Evolutionary conservation across 2,797 vertebrate genomes (phyloP), one percentile per base, ranked within the genome.

Genomic region (Karalla daura): DNA sequence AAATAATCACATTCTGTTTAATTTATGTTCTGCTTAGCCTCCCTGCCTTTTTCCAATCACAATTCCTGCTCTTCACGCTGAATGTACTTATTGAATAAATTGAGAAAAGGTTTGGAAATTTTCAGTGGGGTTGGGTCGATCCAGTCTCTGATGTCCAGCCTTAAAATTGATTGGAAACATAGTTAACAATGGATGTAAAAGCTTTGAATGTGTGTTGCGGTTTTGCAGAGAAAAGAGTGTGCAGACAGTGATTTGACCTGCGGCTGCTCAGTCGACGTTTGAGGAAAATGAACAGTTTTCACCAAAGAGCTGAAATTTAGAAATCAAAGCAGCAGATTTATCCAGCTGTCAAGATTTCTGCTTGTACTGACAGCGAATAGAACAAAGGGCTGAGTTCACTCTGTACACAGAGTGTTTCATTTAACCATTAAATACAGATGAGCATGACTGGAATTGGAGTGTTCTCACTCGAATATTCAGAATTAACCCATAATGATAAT

Each of bases 401-500:
- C 25, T 30, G 20, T 5, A 28, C n/a, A 28, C 3, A 4, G 0
- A 37, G 49, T 55, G 58, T 39, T 44, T 72, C 27, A 3, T 52
- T 54, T 18, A 60, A 23, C 43, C 70, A 56, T 70, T 39, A 32
- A 47, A 33, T 41, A 53, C 39, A 40, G 23, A 51, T 32, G 6
- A 50, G 47, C 18, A 52, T 28, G 18, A 40, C 36, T 43, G 46
- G 46, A 51, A 63, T 71, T 50, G 47, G 23, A 27, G 43, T 37
- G 32, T 47, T 63, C 30, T 70, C 10, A 44, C 70, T 68, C 49
- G 7, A 71, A 69, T 58, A 62, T 72, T 66, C 33, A 35, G 20
- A 78, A 76, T 75, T 30, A 67, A 52, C 32, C 52, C 21, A 17
- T 49, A 54, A 70, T 71, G 3, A 67, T 41, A 27, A 7, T 28